phyloP scores from a whole-genome alignment of 2,888 invertebrate species.

The Cantharis nigra region DNA sequence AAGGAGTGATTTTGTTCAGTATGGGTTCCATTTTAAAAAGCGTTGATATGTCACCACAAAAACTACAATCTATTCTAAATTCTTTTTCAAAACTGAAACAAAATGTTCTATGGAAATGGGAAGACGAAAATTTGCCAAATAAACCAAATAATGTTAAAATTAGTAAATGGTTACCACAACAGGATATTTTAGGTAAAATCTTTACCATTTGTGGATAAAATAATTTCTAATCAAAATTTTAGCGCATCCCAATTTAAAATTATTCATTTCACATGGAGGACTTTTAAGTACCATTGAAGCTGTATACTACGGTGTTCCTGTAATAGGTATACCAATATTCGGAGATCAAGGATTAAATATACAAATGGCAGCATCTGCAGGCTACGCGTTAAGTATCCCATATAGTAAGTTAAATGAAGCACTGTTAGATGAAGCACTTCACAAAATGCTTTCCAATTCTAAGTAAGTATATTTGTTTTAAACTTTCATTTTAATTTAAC shows the following conservation, averaged over 20 bases:
- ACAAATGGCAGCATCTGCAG: constrained; percentile 51
- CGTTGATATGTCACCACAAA: constrained; percentile 59
- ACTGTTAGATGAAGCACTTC: constrained; percentile 40
- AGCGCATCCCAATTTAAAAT: constrained; percentile 56
- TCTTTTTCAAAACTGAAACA: constrained; percentile 63
- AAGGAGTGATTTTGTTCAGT: constrained; percentile 64
- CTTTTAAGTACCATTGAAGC: constrained; percentile 57
- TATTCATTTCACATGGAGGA: constrained; percentile 59
- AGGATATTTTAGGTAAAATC: constrained; percentile 35
- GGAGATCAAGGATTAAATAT: constrained; percentile 60
- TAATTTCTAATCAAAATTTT: background rate
- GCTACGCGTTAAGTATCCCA: constrained; percentile 52
- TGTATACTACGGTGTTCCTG: constrained; percentile 56
- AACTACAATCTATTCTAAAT: constrained; percentile 59
- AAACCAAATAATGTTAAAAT: constrained; percentile 54
- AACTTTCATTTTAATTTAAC: background rate
- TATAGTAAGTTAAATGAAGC: constrained; percentile 47
- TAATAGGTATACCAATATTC: constrained; percentile 59
- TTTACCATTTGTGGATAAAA: too few species aligned
- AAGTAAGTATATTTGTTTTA: constrained; percentile 35
- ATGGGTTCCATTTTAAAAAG: constrained; percentile 65
- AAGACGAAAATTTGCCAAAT: constrained; percentile 49
- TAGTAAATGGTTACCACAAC: constrained; percentile 55
- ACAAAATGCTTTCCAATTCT: constrained; percentile 42
- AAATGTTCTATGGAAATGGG: constrained; percentile 60